Conservation (phyloP, 1,140 invertebrate genomes). For the Sarcophaga bullata region DNA sequence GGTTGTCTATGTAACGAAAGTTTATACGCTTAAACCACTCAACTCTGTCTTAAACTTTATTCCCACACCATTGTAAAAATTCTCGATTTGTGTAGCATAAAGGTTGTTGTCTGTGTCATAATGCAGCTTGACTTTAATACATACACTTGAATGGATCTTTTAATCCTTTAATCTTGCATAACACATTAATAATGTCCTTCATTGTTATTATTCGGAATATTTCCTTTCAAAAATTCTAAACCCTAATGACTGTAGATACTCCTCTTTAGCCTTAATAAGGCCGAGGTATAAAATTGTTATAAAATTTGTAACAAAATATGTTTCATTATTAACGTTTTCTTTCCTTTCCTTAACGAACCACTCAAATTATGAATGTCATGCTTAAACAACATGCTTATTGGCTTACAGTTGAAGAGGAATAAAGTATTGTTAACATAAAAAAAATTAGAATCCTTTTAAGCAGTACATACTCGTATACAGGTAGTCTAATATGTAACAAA, state of each 20-base stretch:
- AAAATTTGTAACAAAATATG: background rate
- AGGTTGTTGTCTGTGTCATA: background rate
- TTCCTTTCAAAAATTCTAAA: background rate
- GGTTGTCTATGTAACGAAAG: too few species aligned
- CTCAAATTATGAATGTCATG: conserved; percentile 10
- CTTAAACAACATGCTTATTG: background rate
- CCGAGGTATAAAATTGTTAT: background rate
- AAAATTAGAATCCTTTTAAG: background rate
- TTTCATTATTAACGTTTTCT: too few species aligned
- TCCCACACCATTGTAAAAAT: background rate
- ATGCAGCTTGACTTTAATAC: background rate
- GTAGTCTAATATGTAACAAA: conserved; percentile 2
- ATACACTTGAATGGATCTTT: background rate
- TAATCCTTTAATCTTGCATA: background rate
- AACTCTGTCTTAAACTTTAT: too few species aligned
- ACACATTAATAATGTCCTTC: background rate
- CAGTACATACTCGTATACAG: background rate
- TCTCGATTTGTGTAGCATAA: background rate
- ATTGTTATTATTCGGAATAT: background rate
- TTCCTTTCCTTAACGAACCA: background rate
- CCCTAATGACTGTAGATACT: background rate
- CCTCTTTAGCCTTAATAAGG: background rate
- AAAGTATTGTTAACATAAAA: background rate
- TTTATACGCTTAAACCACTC: too few species aligned
- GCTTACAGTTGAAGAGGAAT: background rate